A percentile compares a stretch with the other conserved stretches of the same genome.
These are phyloP conservation scores for Nannobrachium achirus DNA, from an alignment of 2,113 vertebrate genomes.

Conservation along the genomic window DNA sequence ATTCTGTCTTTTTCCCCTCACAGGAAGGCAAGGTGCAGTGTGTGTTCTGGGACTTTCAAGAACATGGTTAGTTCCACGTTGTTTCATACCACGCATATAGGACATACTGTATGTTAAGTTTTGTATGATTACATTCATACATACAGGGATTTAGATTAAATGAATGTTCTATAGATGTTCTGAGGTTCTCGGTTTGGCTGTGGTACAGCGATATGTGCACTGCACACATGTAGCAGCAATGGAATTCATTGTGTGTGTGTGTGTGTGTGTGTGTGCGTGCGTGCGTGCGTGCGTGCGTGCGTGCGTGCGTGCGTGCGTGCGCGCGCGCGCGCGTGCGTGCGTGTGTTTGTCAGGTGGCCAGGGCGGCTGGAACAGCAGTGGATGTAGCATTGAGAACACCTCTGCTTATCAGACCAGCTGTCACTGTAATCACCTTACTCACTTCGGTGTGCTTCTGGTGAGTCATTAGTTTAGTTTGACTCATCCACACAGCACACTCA, in stretches of 20 bases:
- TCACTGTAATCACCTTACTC: constrained; percentile 90
- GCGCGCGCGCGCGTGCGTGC: neutral
- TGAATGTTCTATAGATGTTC: too few relatives aligned
- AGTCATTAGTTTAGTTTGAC: constrained; percentile 56
- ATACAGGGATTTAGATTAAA: constrained; percentile 1
- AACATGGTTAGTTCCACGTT: constrained; percentile 77
- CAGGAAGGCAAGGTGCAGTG: constrained; percentile 78
- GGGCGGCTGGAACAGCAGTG: constrained; percentile 86
- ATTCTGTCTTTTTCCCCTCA: constrained; percentile 38
- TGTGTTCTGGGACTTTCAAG: constrained; percentile 87
- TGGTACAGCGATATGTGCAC: too few relatives aligned
- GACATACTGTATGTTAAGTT: neutral
- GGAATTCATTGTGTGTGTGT: constrained; percentile 21
- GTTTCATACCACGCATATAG: neutral
- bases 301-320: constrained; percentile 25
- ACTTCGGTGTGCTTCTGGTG: constrained; percentile 92
- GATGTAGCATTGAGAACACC: constrained; percentile 79
- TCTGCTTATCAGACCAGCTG: constrained; percentile 84
- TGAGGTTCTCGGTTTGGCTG: too few relatives aligned
- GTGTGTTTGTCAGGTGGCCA: constrained; percentile 78
- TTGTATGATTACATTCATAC: neutral
- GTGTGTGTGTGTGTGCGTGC: constrained; percentile 12
- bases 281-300: constrained; percentile 16
- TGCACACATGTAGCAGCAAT: neutral
- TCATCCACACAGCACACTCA: constrained; percentile 6